Evolutionary conservation across 2,797 vertebrate species (phyloP).

Genomic region (Sparidentex hasta): DNA sequence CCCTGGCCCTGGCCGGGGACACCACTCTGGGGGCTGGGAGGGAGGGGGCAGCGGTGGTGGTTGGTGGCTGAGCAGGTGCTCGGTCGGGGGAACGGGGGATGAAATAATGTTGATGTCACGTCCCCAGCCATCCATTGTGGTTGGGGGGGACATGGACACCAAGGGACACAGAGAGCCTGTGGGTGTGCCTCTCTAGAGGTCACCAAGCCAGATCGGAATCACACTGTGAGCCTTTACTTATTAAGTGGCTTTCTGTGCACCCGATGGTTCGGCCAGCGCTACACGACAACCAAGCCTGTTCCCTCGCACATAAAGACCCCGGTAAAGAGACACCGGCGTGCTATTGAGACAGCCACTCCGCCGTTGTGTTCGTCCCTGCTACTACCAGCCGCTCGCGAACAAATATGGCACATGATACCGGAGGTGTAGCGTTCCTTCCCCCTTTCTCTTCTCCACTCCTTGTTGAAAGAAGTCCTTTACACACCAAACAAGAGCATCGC

Average conservation of each 20-base stretch:
- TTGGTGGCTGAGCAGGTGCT: slow-evolving; percentile 78
- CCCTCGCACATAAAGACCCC: slow-evolving; percentile 66
- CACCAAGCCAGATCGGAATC: slow-evolving; percentile 78
- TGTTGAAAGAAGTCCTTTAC: slow-evolving; percentile 79
- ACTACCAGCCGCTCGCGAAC: slow-evolving; percentile 65
- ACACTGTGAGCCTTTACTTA: slow-evolving; percentile 73
- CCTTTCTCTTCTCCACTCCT: slow-evolving; percentile 55
- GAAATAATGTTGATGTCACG: slow-evolving; percentile 73
- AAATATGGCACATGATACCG: slow-evolving; percentile 80
- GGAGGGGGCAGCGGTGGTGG: slow-evolving; percentile 1
- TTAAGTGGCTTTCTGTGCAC: slow-evolving; percentile 76
- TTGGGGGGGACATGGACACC: slow-evolving; percentile 67
- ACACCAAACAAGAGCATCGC: slow-evolving; percentile 76
- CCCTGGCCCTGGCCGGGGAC: slow-evolving; percentile 65
- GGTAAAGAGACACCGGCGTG: slow-evolving; percentile 69
- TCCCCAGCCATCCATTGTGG: slow-evolving; percentile 71
- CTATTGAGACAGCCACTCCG: slow-evolving; percentile 68
- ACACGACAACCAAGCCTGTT: slow-evolving; percentile 61
- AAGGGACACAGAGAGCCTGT: slow-evolving; percentile 74
- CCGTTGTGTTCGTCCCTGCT: slow-evolving; percentile 62
- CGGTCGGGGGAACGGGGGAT: slow-evolving; percentile 20
- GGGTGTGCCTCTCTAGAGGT: slow-evolving; percentile 80
- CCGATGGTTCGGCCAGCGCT: slow-evolving; percentile 52
- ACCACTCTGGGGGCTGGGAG: slow-evolving; percentile 70
- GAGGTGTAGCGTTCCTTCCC: slow-evolving; percentile 77